Evolutionary conservation across 2,797 vertebrate species (phyloP).

Genomic region (Sebastes itinus): DNA sequence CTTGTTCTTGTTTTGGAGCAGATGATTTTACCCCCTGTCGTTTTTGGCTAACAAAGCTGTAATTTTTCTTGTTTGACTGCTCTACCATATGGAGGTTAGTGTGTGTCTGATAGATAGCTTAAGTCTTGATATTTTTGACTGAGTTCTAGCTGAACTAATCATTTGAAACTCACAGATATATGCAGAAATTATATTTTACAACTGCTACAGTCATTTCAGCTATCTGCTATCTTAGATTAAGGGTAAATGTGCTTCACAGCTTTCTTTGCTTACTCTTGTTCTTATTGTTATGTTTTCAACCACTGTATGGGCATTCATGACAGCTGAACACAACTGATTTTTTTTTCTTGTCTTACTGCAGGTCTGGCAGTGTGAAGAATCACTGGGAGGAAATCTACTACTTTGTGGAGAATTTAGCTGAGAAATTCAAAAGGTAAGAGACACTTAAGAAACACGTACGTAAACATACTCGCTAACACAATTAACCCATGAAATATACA

Average conservation of each 20-base stretch:
- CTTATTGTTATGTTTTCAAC: not conserved
- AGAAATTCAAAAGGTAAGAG: slow-evolving; percentile 91
- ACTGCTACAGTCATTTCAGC: not conserved
- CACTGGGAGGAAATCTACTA: slow-evolving; percentile 92
- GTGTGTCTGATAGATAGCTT: slow-evolving; percentile 24
- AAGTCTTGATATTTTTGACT: not conserved
- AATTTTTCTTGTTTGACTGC: slow-evolving; percentile 20
- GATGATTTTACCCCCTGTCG: slow-evolving; percentile 30
- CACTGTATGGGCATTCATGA: not conserved
- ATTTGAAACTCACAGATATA: not conserved
- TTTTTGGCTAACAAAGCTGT: slow-evolving; percentile 21
- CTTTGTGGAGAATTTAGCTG: slow-evolving; percentile 89
- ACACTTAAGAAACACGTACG: not conserved
- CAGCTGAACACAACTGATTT: not conserved
- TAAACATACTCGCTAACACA: not conserved
- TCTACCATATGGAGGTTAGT: slow-evolving; percentile 24
- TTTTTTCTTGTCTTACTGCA: slow-evolving; percentile 49
- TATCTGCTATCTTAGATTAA: not conserved
- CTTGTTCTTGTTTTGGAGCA: slow-evolving; percentile 27
- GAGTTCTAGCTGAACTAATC: not conserved
- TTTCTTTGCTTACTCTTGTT: not conserved
- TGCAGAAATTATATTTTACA: not conserved
- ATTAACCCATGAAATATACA: not conserved
- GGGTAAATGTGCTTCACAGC: not conserved
- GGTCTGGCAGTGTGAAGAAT: slow-evolving; percentile 92